These are phyloP conservation scores for Cerceris ruficornis DNA, from an alignment of 2,888 invertebrate species.

Conservation along the genomic window DNA sequence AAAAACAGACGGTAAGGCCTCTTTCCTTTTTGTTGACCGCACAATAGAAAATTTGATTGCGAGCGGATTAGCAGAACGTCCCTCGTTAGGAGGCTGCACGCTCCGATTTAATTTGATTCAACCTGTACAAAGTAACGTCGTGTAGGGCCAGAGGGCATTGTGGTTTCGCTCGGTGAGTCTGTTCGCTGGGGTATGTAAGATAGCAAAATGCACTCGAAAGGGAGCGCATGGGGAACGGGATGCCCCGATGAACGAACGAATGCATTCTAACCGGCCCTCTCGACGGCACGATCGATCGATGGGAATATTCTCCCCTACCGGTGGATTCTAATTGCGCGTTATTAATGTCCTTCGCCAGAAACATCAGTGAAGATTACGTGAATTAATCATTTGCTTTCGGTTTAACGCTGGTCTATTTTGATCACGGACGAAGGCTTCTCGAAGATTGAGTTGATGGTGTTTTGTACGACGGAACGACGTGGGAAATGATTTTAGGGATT, in stretches of 20 bases:
- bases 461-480: too few relatives aligned
- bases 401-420: neutral
- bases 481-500: too few relatives aligned
- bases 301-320: conserved; percentile 1
- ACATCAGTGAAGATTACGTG: conserved; percentile 9
- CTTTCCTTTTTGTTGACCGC: conserved; percentile 11
- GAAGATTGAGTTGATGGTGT: too few relatives aligned
- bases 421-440: neutral
- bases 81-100: conserved; percentile 48
- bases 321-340: conserved; percentile 38
- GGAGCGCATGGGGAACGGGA: conserved; percentile 75
- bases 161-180: conserved; percentile 38
- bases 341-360: conserved; percentile 33
- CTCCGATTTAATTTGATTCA: conserved; percentile 59
- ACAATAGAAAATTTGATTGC: conserved; percentile 43
- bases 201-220: conserved; percentile 22
- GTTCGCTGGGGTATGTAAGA: conserved; percentile 73
- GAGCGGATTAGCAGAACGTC: conserved; percentile 48
- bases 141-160: conserved; percentile 28
- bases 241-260: conserved; percentile 44
- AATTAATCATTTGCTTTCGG: conserved; percentile 22
- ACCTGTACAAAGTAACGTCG: conserved; percentile 46
- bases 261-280: conserved; percentile 45
- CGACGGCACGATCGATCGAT: conserved; percentile 43
- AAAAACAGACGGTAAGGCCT: too few relatives aligned